A percentile compares a stretch with the other conserved stretches of the same genome.
Conservation (phyloP, 2,888 invertebrate species). For the Ophion ventricosus region DNA sequence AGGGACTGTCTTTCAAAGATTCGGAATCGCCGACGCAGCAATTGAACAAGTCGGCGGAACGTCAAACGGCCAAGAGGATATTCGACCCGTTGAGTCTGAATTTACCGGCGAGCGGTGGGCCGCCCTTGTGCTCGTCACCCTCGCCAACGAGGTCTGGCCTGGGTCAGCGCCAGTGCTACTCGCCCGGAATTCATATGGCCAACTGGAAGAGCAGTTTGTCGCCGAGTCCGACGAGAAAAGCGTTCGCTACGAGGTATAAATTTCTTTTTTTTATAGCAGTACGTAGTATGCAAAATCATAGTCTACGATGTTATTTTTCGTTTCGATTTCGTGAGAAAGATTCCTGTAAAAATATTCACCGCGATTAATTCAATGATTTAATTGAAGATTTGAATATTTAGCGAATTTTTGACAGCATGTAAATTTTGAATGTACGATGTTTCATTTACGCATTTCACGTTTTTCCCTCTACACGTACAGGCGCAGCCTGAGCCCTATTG, state of each 20-base stretch:
- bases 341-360: background rate
- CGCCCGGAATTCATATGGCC: slow-evolving; percentile 84
- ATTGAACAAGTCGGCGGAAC: slow-evolving; percentile 73
- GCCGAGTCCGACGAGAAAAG: slow-evolving; percentile 93
- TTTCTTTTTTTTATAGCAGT: background rate
- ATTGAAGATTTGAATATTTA: background rate
- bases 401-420: background rate
- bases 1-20: slow-evolving; percentile 84
- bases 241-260: slow-evolving; percentile 88
- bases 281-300: background rate
- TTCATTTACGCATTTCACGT: slow-evolving; percentile 3
- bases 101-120: slow-evolving; percentile 83
- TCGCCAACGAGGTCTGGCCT: slow-evolving; percentile 85
- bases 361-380: background rate
- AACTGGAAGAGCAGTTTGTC: slow-evolving; percentile 86
- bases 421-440: background rate
- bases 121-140: slow-evolving; percentile 86
- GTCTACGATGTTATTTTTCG: background rate
- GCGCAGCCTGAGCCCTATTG: slow-evolving; percentile 94
- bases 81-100: slow-evolving; percentile 83
- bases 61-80: slow-evolving; percentile 77
- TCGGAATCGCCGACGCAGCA: slow-evolving; percentile 79
- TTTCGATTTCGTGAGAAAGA: too few relatives aligned
- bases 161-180: slow-evolving; percentile 85
- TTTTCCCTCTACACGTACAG: slow-evolving; percentile 71